These are phyloP conservation scores for Crocodylus rhombifer DNA, from an alignment of 2,797 vertebrate species.

Conservation along the genomic window DNA sequence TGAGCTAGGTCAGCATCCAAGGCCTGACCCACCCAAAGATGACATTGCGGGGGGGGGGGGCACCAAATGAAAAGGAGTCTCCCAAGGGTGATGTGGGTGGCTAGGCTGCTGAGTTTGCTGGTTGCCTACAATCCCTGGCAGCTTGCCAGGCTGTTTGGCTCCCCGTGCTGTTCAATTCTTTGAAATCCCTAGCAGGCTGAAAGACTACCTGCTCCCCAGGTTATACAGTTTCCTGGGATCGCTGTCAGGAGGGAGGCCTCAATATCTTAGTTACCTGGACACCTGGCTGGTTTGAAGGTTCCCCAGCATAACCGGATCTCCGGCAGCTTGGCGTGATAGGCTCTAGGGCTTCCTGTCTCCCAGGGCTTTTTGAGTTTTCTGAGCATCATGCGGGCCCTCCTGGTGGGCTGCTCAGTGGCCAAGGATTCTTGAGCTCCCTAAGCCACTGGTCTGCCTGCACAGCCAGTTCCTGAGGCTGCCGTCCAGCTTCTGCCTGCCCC, in stretches of 20 bases:
- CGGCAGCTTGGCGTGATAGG: rapidly evolving
- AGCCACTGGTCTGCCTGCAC: too few species aligned
- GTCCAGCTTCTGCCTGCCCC: rapidly evolving
- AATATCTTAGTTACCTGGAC: background rate
- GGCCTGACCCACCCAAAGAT: rapidly evolving
- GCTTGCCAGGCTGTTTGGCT: background rate
- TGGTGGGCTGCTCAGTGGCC: too few species aligned
- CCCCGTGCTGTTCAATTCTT: background rate
- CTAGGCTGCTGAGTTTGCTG: background rate
- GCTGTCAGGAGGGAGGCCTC: background rate
- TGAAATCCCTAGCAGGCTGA: background rate
- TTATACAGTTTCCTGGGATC: background rate
- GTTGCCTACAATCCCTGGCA: background rate
- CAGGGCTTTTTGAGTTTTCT: background rate
- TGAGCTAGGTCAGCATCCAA: background rate
- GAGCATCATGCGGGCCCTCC: too few species aligned
- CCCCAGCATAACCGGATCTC: background rate
- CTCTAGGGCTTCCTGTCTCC: background rate
- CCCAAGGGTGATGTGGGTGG: too few species aligned
- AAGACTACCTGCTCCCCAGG: background rate
- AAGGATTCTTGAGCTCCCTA: too few species aligned
- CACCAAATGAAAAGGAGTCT: rapidly evolving
- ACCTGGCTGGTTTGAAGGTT: rapidly evolving
- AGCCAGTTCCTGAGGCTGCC: background rate
- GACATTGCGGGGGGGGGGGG: rapidly evolving